Conservation (phyloP, 2,113 vertebrate species). For the Peromyscus californicus region DNA sequence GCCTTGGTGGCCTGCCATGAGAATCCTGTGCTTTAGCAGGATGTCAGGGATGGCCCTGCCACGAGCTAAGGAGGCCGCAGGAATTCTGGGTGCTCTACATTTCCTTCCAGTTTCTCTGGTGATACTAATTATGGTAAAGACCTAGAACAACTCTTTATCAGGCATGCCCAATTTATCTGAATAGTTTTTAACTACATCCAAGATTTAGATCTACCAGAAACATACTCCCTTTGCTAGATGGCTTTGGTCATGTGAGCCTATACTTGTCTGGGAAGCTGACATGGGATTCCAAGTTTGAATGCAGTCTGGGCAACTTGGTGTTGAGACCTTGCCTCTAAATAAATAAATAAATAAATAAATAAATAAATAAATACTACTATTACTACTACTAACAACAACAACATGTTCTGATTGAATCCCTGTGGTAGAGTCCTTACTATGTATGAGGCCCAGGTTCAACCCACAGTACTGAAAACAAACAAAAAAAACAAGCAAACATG, state of each 20-base stretch:
- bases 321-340: neutral
- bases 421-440: neutral
- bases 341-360: neutral
- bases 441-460: neutral
- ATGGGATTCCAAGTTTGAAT: neutral
- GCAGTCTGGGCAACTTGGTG: neutral
- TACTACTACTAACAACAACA: neutral
- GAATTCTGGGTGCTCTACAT: neutral
- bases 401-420: neutral
- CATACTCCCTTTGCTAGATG: neutral
- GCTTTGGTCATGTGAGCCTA: too few species aligned
- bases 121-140: neutral
- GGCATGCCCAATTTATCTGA: neutral
- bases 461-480: neutral
- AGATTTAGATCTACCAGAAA: constrained; percentile 6
- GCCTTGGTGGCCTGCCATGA: neutral
- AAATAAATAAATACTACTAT: neutral
- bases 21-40: neutral
- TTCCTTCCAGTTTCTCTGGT: neutral
- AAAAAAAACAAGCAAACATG: neutral
- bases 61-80: neutral
- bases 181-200: neutral
- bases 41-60: too few species aligned
- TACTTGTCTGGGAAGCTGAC: neutral
- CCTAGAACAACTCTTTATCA: neutral